Evolutionary conservation across 2,888 invertebrate genomes (phyloP), one percentile per base, ranked within the genome.

Genomic region (Hymenopus coronatus): DNA sequence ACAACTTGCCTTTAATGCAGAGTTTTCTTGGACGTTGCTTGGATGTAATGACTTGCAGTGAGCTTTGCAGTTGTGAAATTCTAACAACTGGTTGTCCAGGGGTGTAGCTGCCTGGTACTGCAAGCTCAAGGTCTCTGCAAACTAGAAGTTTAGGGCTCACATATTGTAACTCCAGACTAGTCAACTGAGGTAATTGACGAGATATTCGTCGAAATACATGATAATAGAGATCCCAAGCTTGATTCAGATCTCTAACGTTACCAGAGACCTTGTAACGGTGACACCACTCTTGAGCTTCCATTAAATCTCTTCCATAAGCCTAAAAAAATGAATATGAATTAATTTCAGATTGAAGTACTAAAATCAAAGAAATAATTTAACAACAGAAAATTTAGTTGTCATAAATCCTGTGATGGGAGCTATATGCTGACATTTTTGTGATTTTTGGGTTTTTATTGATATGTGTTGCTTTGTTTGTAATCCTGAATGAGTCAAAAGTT

Each of bases 161-260:
- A 93, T 99, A 99, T 92, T 99, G 98, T 91, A 98, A 94, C 93
- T 98, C 98, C 84, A 98, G 94, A 3, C 97, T 97, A 8, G 98
- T 98, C 83, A 98, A 94, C 92, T 98, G 97, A 4, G 99, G 98
- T 91, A 99, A 94, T 93, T 99, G 99, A 28, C 98, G 96, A 28
- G 98, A 98, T 92, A 99, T 99, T 91, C 98, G 96, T 46, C 99
- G 96, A 94, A 99, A 99, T 88, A 99, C 99, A 93, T 99, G 98
- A 94, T 99, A 99, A 94, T 99, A 99, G 82, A 99, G 95, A 93
- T 99, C 99, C 99, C 99, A 99, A 4, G 99, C 99, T 93, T 98
- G 98, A 93, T 98, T 99, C 91, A 99, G 93, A 92, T 99, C 99
- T 91, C 98, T 96, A 8, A 97, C 96, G 91, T 97, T 97, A 0